Percentiles rank a stretch among this genome's conserved stretches.
Evolutionary conservation across 92 coral and sea anemone genomes (phyloP).

Genomic region (Pocillopora meandrina): DNA sequence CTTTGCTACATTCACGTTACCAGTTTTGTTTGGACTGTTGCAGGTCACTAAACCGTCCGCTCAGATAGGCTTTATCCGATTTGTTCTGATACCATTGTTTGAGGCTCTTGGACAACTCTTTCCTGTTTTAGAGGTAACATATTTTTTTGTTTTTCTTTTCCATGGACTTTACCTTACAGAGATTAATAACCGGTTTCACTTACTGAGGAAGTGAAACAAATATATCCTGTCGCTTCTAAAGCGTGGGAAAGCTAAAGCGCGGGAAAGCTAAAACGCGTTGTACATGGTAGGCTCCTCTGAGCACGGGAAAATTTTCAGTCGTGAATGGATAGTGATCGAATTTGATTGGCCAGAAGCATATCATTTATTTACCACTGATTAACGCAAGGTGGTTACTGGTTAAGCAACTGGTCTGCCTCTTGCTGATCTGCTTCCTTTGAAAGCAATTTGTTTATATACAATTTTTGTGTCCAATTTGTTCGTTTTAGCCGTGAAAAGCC

Average conservation of each 20-base stretch:
- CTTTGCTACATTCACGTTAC: neutral
- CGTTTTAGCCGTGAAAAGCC: too few relatives aligned
- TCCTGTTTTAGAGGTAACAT: conserved; percentile 76
- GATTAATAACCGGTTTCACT: too few relatives aligned
- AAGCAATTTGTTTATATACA: too few relatives aligned
- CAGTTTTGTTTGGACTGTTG: neutral
- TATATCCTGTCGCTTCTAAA: neutral
- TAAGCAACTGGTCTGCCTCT: too few relatives aligned
- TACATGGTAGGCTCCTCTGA: neutral
- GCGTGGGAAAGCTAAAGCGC: neutral
- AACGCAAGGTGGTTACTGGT: too few relatives aligned
- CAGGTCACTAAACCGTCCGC: conserved; percentile 90
- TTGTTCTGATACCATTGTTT: conserved; percentile 79
- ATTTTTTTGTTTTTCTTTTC: too few relatives aligned
- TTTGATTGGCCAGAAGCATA: neutral
- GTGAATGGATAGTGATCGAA: neutral
- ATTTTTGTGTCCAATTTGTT: too few relatives aligned
- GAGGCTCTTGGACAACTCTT: conserved; percentile 80
- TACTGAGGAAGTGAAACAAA: neutral
- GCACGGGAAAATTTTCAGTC: neutral
- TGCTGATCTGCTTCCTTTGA: too few relatives aligned
- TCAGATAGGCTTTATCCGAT: conserved; percentile 86
- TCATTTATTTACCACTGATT: neutral
- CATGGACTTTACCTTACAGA: neutral
- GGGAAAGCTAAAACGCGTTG: neutral